Evolutionary conservation across 2,888 invertebrate species (phyloP).

Genomic region (Carabus problematicus): DNA sequence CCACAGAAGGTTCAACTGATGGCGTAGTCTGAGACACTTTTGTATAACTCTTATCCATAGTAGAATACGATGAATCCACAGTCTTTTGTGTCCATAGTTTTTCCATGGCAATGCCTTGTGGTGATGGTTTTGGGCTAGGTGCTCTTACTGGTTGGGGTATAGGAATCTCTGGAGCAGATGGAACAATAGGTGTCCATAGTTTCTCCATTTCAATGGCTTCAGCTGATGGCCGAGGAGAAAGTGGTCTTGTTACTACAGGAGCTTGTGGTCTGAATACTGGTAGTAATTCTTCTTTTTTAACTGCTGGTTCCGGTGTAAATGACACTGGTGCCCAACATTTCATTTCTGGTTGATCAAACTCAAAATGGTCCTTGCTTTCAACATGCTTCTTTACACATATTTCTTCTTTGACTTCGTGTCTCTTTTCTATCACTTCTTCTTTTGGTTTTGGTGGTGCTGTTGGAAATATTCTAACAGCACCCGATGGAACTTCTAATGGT

Average conservation of each 20-base stretch:
- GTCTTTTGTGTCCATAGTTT: constrained; percentile 53
- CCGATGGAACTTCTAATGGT: constrained; percentile 64
- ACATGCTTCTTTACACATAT: constrained; percentile 28
- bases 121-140: constrained; percentile 54
- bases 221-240: constrained; percentile 66
- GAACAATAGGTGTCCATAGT: constrained; percentile 63
- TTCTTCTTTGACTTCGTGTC: constrained; percentile 42
- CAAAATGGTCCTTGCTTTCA: constrained; percentile 37
- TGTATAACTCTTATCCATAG: constrained; percentile 25
- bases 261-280: constrained; percentile 57
- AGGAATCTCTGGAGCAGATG: constrained; percentile 50
- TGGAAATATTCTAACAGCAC: constrained; percentile 66
- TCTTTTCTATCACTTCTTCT: constrained; percentile 41
- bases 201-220: constrained; percentile 74
- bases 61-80: constrained; percentile 32
- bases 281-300: constrained; percentile 24
- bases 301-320: constrained; percentile 34
- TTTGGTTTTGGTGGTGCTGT: constrained; percentile 45
- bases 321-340: constrained; percentile 13
- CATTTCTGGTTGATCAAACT: constrained; percentile 41
- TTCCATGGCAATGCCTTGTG: constrained; percentile 56
- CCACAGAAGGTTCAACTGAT: constrained; percentile 59
- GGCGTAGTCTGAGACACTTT: constrained; percentile 16
- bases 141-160: constrained; percentile 49
- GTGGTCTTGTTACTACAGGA: constrained; percentile 54